Percentiles rank a stretch among this genome's conserved stretches.
phyloP scores from a whole-genome alignment of 1,140 invertebrate genomes.

The Trachymyrmex septentrionalis region DNA sequence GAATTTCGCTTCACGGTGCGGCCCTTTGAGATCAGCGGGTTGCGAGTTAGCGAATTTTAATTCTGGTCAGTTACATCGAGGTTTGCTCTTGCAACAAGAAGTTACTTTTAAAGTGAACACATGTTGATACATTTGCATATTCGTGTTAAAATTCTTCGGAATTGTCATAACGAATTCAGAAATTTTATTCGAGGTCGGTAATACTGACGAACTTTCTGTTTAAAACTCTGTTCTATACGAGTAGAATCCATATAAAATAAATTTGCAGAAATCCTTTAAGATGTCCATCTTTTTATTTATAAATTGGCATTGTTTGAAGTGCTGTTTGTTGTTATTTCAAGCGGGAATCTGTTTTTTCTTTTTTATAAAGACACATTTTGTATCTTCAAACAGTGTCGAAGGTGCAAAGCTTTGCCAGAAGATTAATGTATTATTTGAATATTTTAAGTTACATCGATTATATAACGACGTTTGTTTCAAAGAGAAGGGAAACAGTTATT shows the following conservation, averaged over 20 bases:
- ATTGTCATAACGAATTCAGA: neutral
- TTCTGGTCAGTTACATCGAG: conserved; percentile 42
- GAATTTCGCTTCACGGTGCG: conserved; percentile 45
- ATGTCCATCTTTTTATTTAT: neutral
- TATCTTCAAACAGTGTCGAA: neutral
- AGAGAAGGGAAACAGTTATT: neutral
- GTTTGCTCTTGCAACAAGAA: conserved; percentile 47
- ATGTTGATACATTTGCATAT: conserved; percentile 44
- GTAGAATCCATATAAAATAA: neutral
- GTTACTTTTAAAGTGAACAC: conserved; percentile 41
- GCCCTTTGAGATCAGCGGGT: conserved; percentile 34
- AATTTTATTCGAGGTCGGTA: conserved; percentile 31
- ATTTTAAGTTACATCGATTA: conserved; percentile 49
- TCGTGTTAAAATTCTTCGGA: conserved; percentile 17
- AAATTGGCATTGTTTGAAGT: neutral
- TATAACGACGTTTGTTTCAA: neutral
- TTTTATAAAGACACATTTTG: neutral
- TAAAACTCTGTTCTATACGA: conserved; percentile 4
- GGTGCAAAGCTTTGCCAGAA: neutral
- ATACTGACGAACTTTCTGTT: neutral
- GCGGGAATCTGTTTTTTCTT: neutral
- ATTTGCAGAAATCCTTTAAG: neutral
- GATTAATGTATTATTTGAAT: conserved; percentile 25
- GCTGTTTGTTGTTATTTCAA: conserved; percentile 10
- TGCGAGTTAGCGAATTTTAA: conserved; percentile 57